Percentiles rank a stretch among this genome's conserved stretches.
Conservation (phyloP, 2,888 invertebrate species). For the Eupithecia pulchellata region DNA sequence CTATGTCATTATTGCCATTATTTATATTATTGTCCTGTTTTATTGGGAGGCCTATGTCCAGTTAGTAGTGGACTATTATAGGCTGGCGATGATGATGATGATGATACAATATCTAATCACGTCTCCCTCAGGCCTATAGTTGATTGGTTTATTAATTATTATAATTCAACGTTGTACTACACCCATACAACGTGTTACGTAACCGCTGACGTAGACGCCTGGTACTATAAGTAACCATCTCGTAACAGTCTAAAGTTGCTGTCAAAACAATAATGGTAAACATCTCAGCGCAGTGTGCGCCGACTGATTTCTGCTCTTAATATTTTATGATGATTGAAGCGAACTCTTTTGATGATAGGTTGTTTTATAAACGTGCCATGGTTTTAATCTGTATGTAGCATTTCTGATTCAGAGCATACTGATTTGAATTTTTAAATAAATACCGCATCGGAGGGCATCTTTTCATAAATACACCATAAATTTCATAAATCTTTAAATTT, state of each 20-base stretch:
- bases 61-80: too few relatives aligned
- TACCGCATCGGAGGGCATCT: neutral
- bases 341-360: conserved; percentile 2
- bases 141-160: neutral
- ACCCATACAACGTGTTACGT: neutral
- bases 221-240: neutral
- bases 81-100: too few relatives aligned
- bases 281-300: neutral
- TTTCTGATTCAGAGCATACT: neutral
- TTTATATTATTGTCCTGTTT: too few relatives aligned
- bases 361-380: conserved; percentile 4
- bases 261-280: conserved; percentile 19
- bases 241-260: conserved; percentile 3
- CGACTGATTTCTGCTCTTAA: neutral
- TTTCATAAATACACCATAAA: neutral
- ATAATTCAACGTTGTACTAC: neutral
- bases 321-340: neutral
- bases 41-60: too few relatives aligned
- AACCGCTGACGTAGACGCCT: neutral
- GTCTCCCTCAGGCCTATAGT: neutral
- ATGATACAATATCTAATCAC: neutral
- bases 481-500: too few relatives aligned
- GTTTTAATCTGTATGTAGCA: neutral
- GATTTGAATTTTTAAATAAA: neutral
- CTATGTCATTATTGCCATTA: too few relatives aligned